Conservation (phyloP, 2,797 vertebrate species). For the Eremophila alpestris region DNA sequence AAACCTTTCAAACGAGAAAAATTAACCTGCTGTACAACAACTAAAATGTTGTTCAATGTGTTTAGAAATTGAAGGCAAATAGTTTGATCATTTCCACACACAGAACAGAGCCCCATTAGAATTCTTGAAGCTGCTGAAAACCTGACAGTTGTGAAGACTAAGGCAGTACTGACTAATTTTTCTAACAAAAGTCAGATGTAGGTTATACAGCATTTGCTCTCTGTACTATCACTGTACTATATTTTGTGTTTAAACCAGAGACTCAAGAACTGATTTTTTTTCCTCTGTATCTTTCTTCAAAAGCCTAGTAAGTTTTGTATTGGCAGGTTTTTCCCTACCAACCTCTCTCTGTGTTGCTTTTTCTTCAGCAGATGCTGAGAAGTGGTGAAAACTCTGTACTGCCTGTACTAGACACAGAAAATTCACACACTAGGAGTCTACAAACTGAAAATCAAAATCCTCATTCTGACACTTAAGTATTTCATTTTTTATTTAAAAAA, state of each 20-base stretch:
- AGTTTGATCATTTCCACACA: neutral
- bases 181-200: neutral
- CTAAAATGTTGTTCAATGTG: neutral
- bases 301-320: neutral
- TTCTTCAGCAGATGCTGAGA: neutral
- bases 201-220: neutral
- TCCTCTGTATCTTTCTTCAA: neutral
- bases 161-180: neutral
- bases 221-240: neutral
- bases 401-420: neutral
- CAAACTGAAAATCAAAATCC: neutral
- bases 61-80: neutral
- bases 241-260: neutral
- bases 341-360: neutral
- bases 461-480: neutral
- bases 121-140: neutral
- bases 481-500: neutral
- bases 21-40: neutral
- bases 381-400: neutral
- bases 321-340: neutral
- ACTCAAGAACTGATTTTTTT: neutral
- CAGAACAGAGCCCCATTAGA: neutral
- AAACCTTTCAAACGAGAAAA: neutral
- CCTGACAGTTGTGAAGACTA: neutral
- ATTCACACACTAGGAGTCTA: neutral